Conservation (phyloP, 2,888 invertebrate species). For the Megaustenia siamemsis region DNA sequence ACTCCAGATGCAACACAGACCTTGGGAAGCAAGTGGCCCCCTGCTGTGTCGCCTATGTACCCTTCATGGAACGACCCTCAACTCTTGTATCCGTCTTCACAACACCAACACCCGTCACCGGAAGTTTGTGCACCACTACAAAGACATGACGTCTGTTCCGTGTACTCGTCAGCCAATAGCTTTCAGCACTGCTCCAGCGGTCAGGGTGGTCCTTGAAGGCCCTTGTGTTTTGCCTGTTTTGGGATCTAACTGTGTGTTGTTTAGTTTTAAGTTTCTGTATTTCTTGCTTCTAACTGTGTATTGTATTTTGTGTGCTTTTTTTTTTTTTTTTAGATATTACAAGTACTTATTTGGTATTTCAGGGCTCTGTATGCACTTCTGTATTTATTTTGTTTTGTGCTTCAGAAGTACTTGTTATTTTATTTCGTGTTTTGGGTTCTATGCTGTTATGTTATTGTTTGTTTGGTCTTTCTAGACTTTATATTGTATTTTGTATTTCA, state of each 20-base stretch:
- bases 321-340: not conserved
- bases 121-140: constrained; percentile 51
- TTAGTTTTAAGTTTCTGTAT: not conserved
- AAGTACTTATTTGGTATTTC: too few relatives aligned
- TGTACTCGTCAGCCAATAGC: constrained; percentile 40
- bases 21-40: constrained; percentile 58
- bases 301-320: not conserved
- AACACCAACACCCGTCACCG: constrained; percentile 51
- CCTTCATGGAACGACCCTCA: constrained; percentile 57
- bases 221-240: not conserved
- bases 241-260: not conserved
- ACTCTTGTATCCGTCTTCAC: constrained; percentile 52
- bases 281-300: not conserved
- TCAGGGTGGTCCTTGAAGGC: constrained; percentile 28
- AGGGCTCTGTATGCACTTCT: too few relatives aligned
- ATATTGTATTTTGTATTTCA: too few relatives aligned
- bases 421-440: too few relatives aligned
- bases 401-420: too few relatives aligned
- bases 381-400: too few relatives aligned
- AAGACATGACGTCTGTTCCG: constrained; percentile 50
- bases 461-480: too few relatives aligned
- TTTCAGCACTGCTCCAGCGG: constrained; percentile 57
- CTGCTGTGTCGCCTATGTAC: constrained; percentile 57
- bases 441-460: too few relatives aligned
- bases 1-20: constrained; percentile 57